Evolutionary conservation across 2,888 invertebrate species (phyloP), one percentile per base, ranked within the genome.

Genomic region (Heteropelma amictum): DNA sequence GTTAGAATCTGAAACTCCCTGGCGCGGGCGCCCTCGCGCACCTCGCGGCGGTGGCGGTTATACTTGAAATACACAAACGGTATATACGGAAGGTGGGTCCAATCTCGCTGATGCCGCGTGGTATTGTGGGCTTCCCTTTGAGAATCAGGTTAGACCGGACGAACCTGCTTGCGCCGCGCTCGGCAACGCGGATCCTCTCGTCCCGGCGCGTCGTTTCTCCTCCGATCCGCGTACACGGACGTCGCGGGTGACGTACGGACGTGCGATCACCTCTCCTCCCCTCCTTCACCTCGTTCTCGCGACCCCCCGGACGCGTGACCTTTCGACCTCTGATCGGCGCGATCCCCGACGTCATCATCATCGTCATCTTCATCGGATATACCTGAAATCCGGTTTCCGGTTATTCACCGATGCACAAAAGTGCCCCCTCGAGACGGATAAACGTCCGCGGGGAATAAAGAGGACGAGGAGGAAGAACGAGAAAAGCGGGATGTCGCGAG

Each of bases 141-240:
- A 87, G 87, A 88, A 89, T 89, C 89, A 89, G 89, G 89, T 89
- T 89, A 88, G 88, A 89, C 89, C 89, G 89, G 89, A 89, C 85
- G 88, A 88, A 89, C 89, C 88, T 87, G 89, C 88, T 88, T 83
- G n/a, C n/a, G n/a, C n/a, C n/a, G n/a, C n/a, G n/a, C 83, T 82
- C 83, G 82, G 83, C 67, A 63, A 63, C 68, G 73, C 40, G 79
- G 80, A 58, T 81, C 80, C 81, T 84, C 79, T 40, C 58, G 53
- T 68, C 82, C 80, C 80, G 65, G 79, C 47, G 73, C n/a, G n/a
- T n/a, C n/a, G n/a, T n/a, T n/a, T n/a, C n/a, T n/a, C n/a, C n/a
- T n/a, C n/a, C n/a, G n/a, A n/a, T n/a, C n/a, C 33, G 65, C 45
- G 23, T 53, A 47, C 23, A 42, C 51, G 26, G 40, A 56, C 35